Conservation (phyloP, 2,888 invertebrate genomes). For the Netelia fuscicornis region DNA sequence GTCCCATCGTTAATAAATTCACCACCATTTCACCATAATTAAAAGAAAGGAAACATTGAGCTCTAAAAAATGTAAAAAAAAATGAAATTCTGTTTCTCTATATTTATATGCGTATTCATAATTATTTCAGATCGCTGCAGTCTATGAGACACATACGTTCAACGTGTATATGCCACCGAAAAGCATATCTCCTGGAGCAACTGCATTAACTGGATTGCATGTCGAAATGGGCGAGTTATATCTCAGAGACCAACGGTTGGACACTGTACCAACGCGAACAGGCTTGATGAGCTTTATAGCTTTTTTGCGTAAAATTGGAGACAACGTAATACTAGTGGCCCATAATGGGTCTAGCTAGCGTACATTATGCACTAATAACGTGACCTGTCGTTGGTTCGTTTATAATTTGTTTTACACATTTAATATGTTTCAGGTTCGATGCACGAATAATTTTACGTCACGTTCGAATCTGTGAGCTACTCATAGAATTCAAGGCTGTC, state of each 20-base stretch:
- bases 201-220: constrained; percentile 42
- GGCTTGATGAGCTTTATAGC: constrained; percentile 41
- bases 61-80: no score
- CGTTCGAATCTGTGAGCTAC: no score
- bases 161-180: constrained; percentile 61
- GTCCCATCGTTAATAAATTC: no score
- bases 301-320: constrained; percentile 31
- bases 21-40: no score
- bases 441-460: no score
- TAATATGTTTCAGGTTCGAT: no score
- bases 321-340: constrained; percentile 47
- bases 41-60: no score
- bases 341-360: constrained; percentile 56
- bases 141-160: constrained; percentile 22
- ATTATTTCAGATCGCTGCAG: constrained; percentile 29
- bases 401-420: no score
- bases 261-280: constrained; percentile 44
- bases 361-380: neutral
- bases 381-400: no score
- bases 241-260: constrained; percentile 37
- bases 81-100: neutral
- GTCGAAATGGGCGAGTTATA: constrained; percentile 7
- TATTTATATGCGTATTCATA: neutral
- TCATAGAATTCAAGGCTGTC: no score
- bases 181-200: constrained; percentile 35